These are phyloP conservation scores for Halictus ligatus DNA, from an alignment of 2,888 invertebrate genomes.

Conservation along the genomic window DNA sequence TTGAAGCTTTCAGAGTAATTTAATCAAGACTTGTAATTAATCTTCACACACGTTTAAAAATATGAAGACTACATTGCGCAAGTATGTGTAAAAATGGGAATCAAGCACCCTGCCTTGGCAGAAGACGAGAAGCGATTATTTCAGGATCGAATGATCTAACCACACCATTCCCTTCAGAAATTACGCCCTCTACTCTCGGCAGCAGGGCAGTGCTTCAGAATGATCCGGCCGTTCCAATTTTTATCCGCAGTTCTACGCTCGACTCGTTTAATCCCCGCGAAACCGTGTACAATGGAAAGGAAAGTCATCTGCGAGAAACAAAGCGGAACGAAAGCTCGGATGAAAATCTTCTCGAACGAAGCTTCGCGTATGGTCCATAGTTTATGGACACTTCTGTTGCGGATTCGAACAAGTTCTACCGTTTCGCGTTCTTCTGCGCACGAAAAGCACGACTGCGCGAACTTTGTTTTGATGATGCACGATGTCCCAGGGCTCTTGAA, in stretches of 20 bases:
- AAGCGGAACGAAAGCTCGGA: constrained; percentile 5
- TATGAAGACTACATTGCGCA: no score
- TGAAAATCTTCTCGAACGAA: constrained; percentile 6
- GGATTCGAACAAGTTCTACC: background rate
- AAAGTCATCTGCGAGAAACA: constrained; percentile 9
- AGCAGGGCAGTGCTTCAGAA: background rate
- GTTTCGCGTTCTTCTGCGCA: background rate
- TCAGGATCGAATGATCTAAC: background rate
- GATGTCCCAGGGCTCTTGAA: background rate
- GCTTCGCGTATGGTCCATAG: background rate
- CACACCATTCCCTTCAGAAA: background rate
- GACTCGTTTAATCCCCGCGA: constrained; percentile 14
- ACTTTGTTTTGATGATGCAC: background rate
- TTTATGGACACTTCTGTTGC: background rate
- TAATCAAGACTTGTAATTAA: no score
- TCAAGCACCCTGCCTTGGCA: no score
- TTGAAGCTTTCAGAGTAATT: no score
- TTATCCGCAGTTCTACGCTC: background rate
- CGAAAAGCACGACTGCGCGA: background rate
- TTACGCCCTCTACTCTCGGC: background rate
- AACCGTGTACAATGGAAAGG: constrained; percentile 5
- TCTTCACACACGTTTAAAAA: no score
- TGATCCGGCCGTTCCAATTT: background rate
- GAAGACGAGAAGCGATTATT: background rate
- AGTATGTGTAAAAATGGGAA: no score